Base-by-base conservation (phyloP, 2,888 invertebrate species). In the Hermaeophaga mercurialis region DNA sequence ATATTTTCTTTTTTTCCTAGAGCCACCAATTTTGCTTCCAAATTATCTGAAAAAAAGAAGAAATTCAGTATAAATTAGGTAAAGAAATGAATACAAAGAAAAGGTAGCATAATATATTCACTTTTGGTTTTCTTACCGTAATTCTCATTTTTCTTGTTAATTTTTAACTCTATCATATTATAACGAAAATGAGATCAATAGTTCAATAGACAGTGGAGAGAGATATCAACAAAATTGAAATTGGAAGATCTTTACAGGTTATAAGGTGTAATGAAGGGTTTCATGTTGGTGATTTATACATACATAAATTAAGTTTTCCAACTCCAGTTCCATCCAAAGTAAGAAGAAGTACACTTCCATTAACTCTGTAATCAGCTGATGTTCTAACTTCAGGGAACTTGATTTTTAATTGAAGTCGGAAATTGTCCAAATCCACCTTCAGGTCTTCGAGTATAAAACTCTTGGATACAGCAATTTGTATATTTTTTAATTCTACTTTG, bases 291-390 rank as follows among this genome's bases (percentile, higher is more conserved):
- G 34, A 11, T 7, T 14, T 11, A 15, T 39, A 81, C 85, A 83
- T 76, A 86, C 86, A 83, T 67, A 85, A 86, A 74, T 85, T 87
- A 22, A 86, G 85, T 8, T 79, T 75, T 48, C 85, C 85, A 7
- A 77, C 71, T 2, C 89, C 89, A 1, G 82, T 79, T 19, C 89
- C 89, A n/a, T 80, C 77, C 24, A 90, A 81, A 0, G 88, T 87
- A 69, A 89, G 73, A 82, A 89, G 82, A 64, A 90, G 78, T 14
- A 90, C 79, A 64, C 83, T 84, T 7, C 89, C 90, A 8, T 81
- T 75, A 17, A 89, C 76, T 7, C 77, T 78, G 73, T 90, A 90
- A 48, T 81, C 77, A 0, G 86, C 82, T 31, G 78, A 80, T 80
- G 88, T 82, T 39, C 79, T 78, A 22, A 90, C 69, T 38, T 81